Evolutionary conservation across 1,140 invertebrate species (phyloP).

Genomic region (Drosophila bifasciata): DNA sequence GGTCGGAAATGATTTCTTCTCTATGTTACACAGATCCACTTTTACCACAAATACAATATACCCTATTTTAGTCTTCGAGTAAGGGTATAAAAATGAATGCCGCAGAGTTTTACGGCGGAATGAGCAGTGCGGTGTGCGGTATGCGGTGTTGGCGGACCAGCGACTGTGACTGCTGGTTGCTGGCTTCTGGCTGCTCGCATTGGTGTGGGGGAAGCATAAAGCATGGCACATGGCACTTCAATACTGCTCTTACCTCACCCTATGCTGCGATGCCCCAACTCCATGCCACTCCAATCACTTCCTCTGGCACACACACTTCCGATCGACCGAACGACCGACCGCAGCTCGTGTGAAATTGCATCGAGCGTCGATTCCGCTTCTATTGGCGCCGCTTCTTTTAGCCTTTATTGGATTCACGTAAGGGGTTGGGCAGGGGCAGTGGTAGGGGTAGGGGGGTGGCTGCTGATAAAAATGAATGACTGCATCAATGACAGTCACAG

Average conservation of each 20-base stretch:
- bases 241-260: too few species aligned
- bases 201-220: background rate
- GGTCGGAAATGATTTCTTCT: too few species aligned
- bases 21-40: too few species aligned
- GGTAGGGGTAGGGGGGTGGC: background rate
- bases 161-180: background rate
- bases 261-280: too few species aligned
- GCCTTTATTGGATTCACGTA: conserved; percentile 70
- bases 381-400: conserved; percentile 20
- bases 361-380: conserved; percentile 62
- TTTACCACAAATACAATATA: too few species aligned
- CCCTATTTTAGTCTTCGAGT: too few species aligned
- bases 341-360: conserved; percentile 55
- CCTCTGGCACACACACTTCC: background rate
- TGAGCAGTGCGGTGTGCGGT: conserved; percentile 14
- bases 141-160: background rate
- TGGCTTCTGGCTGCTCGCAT: too few species aligned
- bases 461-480: conserved; percentile 73
- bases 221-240: too few species aligned
- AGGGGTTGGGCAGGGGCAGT: conserved; percentile 1
- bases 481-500: conserved; percentile 61
- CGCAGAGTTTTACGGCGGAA: conserved; percentile 41
- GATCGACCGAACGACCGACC: background rate
- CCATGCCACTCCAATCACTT: background rate
- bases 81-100: conserved; percentile 12